A percentile compares a stretch with the other conserved stretches of the same genome.
These are phyloP conservation scores for Anthopleura sola DNA, from an alignment of 64 coral and sea anemone genomes.

Conservation along the genomic window DNA sequence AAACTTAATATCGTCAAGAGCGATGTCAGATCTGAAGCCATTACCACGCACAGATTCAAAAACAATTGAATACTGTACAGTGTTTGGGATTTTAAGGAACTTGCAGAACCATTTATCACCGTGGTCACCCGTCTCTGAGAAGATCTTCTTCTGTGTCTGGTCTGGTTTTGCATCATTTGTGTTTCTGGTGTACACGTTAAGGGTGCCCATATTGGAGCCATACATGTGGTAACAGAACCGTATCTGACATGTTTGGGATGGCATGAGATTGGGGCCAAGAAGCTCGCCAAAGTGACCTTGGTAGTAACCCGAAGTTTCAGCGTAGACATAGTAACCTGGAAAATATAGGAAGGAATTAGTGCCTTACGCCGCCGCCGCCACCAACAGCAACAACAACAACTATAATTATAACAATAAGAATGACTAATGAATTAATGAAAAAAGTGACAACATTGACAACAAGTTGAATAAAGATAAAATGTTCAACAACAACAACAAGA, in stretches of 20 bases:
- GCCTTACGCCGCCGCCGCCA: background rate
- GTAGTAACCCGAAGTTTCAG: conserved; percentile 47
- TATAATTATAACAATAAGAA: background rate
- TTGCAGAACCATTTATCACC: conserved; percentile 54
- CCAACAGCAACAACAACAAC: background rate
- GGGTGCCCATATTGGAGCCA: conserved; percentile 61
- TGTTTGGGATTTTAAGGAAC: conserved; percentile 18
- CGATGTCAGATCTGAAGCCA: conserved; percentile 67
- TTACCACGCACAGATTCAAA: conserved; percentile 74
- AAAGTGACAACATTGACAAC: background rate
- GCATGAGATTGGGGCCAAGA: conserved; percentile 68
- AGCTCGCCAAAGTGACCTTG: conserved; percentile 80
- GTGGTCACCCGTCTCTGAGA: conserved; percentile 34
- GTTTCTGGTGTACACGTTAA: conserved; percentile 67
- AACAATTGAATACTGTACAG: conserved; percentile 58
- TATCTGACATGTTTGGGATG: conserved; percentile 60
- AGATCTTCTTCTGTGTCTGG: conserved; percentile 51
- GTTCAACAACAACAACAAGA: no score
- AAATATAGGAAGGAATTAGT: background rate
- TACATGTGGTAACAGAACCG: conserved; percentile 87
- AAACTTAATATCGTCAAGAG: conserved; percentile 79
- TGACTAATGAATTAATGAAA: no score
- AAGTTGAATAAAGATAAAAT: no score
- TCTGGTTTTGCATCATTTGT: conserved; percentile 57
- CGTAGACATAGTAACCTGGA: conserved; percentile 74